Base-by-base conservation (phyloP, 2,113 vertebrate genomes). In the Petroica traversi region DNA sequence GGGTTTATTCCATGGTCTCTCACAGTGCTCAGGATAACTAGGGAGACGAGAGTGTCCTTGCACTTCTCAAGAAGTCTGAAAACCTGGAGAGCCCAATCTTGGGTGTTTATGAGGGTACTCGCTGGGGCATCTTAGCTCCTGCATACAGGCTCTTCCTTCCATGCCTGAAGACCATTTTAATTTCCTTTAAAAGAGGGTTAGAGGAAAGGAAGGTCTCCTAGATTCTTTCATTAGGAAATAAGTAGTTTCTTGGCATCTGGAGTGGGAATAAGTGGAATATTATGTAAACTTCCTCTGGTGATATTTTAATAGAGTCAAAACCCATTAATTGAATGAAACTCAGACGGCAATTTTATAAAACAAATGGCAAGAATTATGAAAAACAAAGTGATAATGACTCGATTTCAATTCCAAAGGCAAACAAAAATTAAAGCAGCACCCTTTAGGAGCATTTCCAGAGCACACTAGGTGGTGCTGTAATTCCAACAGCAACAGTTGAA, bases 401-500 rank as follows among this genome's bases (percentile, higher is more conserved):
- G 11, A 58, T 85, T 77, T 84, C 31, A 67, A 29, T 83, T 88
- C n/a, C 34, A 91, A 73, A 82, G 16, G 19, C 11, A 78, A 87
- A 40, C 8, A 33, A 54, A 62, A 93, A 83, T 85, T 57, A 4
- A 49, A 25, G 12, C 46, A 55, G 4, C 10, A 15, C 43, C 26
- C 14, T 4, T 31, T 11, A 18, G 45, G 77, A 85, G 77, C 45
- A 68, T 41, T 66, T 80, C 38, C 45, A 62, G 55, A 82, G 75
- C 95, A 95, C 97, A 63, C 97, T 98, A 98, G 98, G 87, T 98
- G 97, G 98, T 97, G 97, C 97, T 98, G 76, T 96, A 95, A 96
- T 95, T 94, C 93, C 80, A 95, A 95, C 8, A 91, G 93, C 95
- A 63, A 11, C 8, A 78, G 15, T 36, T 33, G 9, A 12, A 12